Percentiles rank a stretch among this genome's conserved stretches.
These are phyloP conservation scores for Orthosia gracilis DNA, from an alignment of 2,888 invertebrate species.

Conservation along the genomic window DNA sequence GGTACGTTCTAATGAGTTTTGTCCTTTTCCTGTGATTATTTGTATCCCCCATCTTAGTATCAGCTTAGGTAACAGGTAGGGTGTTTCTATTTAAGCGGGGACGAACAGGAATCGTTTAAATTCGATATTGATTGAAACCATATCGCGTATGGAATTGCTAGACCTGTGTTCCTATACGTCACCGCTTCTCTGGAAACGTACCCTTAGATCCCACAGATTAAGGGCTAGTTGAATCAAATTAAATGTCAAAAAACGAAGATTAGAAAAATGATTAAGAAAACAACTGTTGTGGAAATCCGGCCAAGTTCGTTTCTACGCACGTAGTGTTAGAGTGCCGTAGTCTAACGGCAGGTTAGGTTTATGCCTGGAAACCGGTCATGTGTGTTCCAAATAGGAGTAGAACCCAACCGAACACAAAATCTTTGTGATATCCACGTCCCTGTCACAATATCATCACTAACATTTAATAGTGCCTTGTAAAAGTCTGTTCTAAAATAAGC, in stretches of 20 bases:
- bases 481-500: too few relatives aligned
- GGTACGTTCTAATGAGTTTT: constrained; percentile 22
- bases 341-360: neutral
- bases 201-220: neutral
- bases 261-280: too few relatives aligned
- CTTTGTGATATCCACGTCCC: too few relatives aligned
- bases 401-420: too few relatives aligned
- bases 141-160: neutral
- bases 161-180: neutral
- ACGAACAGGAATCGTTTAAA: neutral
- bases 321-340: neutral
- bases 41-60: neutral
- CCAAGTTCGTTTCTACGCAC: too few relatives aligned
- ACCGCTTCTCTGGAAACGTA: neutral
- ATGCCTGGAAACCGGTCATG: too few relatives aligned
- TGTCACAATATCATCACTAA: too few relatives aligned
- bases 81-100: neutral
- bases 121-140: neutral
- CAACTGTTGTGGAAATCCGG: too few relatives aligned
- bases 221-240: too few relatives aligned
- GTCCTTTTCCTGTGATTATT: neutral
- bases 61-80: neutral
- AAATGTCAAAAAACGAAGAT: too few relatives aligned
- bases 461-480: too few relatives aligned
- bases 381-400: too few relatives aligned